Base-by-base conservation (phyloP, 2,113 vertebrate genomes). In the Syrrhaptes paradoxus region DNA sequence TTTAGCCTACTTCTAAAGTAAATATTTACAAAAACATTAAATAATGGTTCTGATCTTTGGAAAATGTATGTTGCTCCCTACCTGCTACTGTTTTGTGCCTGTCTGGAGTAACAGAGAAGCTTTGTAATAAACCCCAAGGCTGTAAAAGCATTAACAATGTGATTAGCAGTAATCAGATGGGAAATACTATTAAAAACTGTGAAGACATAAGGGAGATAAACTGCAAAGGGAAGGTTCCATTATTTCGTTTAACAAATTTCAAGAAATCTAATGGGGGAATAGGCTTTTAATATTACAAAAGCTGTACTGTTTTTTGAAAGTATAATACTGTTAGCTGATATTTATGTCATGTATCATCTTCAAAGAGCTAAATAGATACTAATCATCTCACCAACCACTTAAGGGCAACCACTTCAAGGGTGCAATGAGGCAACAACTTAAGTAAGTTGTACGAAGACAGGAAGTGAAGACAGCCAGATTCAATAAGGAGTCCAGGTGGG, bases 1-100 rank as follows among this genome's bases (percentile, higher is more conserved):
- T 95, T 97, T 96, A 96, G 93, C 79, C 92, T 92, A 78, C 21
- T 87, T 96, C 81, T 96, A 93, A 96, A 95, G 84, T 95, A 96
- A 97, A 97, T 97, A 96, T 97, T 97, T 97, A 96, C 91, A 75
- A 95, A 94, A 95, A 92, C 62, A 85, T 96, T 95, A 97, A 96
- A 96, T 97, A 96, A 74, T 91, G 62, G 55, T 79, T 85, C 88
- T 94, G 84, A 83, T 97, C 92, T 91, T 96, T 81, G 87, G 84
- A 89, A 96, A 94, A 95, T 63, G 73, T 90, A 41, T 82, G 91
- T 79, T 91, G 49, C 78, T 95, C 52, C 76, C 84, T 97, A 97
- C 94, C 90, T 96, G 96, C 97, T 97, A 96, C 97, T 86, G 96
- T 93, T 95, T 63, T 54, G 32, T 91, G 86, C 82, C 52, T 94